These are phyloP conservation scores for Pristionchus japonicus DNA, from an alignment of 2,888 invertebrate species.

Conservation along the genomic window DNA sequence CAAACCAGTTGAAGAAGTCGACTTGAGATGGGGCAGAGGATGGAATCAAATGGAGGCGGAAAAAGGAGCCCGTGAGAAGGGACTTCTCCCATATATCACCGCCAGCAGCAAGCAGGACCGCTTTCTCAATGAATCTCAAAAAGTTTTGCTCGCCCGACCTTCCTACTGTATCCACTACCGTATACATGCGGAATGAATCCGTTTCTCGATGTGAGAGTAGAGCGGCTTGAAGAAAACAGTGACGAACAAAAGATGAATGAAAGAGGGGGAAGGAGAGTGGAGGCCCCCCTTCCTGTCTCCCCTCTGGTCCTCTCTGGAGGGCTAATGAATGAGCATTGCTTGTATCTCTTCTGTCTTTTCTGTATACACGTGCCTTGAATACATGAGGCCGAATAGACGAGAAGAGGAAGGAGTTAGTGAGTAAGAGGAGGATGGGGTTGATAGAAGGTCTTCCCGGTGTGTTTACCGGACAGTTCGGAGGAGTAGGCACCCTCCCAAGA, in stretches of 20 bases:
- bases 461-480: not conserved
- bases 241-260: constrained; percentile 14
- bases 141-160: not conserved
- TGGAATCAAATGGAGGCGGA: not conserved
- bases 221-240: constrained; percentile 15
- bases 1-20: not conserved
- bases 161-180: not conserved
- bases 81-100: not conserved
- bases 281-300: not conserved
- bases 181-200: not conserved
- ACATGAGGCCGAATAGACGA: not conserved
- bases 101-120: not conserved
- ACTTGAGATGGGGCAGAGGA: not conserved
- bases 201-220: constrained; percentile 14
- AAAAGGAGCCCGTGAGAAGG: not conserved
- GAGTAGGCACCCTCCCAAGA: not conserved
- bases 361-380: constrained; percentile 3
- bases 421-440: not conserved
- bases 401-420: not conserved
- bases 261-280: not conserved
- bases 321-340: constrained; percentile 41
- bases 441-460: not conserved
- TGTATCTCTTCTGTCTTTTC: constrained; percentile 3
- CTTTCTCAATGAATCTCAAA: not conserved
- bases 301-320: not conserved